These are phyloP conservation scores for Caenorhabditis macrosperma DNA, from an alignment of 2,888 invertebrate genomes.

Conservation along the genomic window DNA sequence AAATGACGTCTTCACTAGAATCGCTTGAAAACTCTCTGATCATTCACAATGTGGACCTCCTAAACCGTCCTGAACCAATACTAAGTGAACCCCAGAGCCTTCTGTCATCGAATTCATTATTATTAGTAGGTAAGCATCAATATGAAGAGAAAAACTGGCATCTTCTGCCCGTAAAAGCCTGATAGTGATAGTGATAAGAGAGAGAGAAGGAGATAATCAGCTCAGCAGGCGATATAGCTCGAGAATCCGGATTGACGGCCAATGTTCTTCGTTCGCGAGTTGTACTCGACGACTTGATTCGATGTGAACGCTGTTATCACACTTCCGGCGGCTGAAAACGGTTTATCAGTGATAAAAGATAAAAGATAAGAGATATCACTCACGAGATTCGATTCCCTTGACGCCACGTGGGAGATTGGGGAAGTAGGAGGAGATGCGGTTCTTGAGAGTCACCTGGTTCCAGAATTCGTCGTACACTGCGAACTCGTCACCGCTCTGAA, in stretches of 20 bases:
- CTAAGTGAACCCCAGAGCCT: no score
- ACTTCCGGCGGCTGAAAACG: conserved; percentile 47
- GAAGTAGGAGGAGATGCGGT: conserved; percentile 72
- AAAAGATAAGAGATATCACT: not conserved
- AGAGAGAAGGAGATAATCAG: no score
- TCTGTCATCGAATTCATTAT: no score
- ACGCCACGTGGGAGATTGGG: conserved; percentile 74
- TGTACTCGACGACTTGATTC: conserved; percentile 62
- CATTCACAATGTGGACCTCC: no score
- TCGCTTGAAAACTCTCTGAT: no score
- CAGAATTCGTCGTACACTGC: conserved; percentile 78
- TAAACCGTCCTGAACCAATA: no score
- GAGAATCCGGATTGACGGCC: conserved; percentile 45
- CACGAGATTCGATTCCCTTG: conserved; percentile 68
- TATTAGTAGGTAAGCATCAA: no score
- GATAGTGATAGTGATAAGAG: no score
- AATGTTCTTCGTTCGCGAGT: conserved; percentile 55
- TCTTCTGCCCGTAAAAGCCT: no score
- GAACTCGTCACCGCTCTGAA: conserved; percentile 72
- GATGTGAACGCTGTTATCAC: conserved; percentile 60
- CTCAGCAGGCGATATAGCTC: conserved; percentile 53
- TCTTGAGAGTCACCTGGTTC: conserved; percentile 75
- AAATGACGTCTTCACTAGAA: no score
- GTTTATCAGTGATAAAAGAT: not conserved
- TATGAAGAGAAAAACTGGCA: no score